phyloP scores from a whole-genome alignment of 2,797 vertebrate genomes.

The Crenuchus spilurus region DNA sequence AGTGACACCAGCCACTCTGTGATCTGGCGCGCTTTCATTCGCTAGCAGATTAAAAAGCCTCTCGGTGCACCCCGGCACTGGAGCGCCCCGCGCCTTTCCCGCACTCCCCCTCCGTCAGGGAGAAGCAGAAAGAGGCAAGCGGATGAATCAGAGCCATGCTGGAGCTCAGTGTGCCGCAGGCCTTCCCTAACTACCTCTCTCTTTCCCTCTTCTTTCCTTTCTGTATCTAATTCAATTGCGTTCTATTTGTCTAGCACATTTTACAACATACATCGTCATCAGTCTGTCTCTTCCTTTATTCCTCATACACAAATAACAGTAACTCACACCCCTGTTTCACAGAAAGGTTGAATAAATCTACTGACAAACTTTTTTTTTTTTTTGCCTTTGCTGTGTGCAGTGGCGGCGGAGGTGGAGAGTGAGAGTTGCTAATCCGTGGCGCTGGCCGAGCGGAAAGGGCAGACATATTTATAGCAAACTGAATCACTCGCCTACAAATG shows the following conservation, averaged over 20 bases:
- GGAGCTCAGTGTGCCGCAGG: constrained; percentile 43
- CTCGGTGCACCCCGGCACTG: constrained; percentile 37
- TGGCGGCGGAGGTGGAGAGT: constrained; percentile 70
- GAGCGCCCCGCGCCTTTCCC: constrained; percentile 17
- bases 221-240: constrained; percentile 17
- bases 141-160: constrained; percentile 41
- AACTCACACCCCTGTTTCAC: constrained; percentile 53
- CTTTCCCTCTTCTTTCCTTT: constrained; percentile 12
- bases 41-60: constrained; percentile 60
- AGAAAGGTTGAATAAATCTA: constrained; percentile 16
- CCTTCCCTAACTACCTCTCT: constrained; percentile 42
- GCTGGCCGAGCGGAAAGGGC: constrained; percentile 86
- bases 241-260: constrained; percentile 9
- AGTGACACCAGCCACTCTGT: constrained; percentile 47
- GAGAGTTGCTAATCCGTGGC: constrained; percentile 85
- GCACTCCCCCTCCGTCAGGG: constrained; percentile 28
- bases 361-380: constrained; percentile 65
- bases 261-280: not conserved
- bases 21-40: constrained; percentile 55
- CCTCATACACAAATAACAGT: constrained; percentile 50
- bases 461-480: constrained; percentile 92
- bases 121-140: constrained; percentile 29
- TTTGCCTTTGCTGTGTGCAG: constrained; percentile 42
- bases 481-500: constrained; percentile 84
- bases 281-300: not conserved